phyloP scores from a whole-genome alignment of 2,797 vertebrate genomes.

The Channa striata region DNA sequence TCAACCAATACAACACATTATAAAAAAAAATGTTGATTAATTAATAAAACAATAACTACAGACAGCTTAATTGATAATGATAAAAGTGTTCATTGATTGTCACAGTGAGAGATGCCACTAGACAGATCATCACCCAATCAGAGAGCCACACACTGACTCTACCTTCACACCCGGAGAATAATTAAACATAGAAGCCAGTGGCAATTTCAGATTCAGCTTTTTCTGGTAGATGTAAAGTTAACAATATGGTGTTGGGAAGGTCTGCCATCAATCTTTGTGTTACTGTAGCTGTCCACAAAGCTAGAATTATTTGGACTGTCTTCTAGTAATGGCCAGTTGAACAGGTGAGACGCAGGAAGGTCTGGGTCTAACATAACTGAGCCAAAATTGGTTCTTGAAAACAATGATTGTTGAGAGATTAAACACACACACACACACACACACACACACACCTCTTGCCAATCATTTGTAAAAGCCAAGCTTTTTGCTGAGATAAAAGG shows the following conservation, averaged over 20 bases:
- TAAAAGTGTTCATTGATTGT: no score
- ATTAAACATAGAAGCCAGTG: slow-evolving; percentile 11
- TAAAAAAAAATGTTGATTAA: no score
- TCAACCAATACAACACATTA: no score
- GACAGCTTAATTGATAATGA: no score
- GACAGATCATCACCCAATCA: no score
- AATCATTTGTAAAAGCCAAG: slow-evolving; percentile 25
- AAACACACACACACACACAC: slow-evolving; percentile 33
- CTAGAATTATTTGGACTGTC: slow-evolving; percentile 62
- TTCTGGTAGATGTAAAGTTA: slow-evolving; percentile 12
- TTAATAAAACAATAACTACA: no score
- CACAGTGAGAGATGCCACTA: no score
- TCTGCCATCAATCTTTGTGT: slow-evolving; percentile 55
- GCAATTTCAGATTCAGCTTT: neutral
- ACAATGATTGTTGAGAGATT: slow-evolving; percentile 49
- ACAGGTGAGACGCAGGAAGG: slow-evolving; percentile 71
- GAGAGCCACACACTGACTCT: neutral
- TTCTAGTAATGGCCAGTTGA: slow-evolving; percentile 43
- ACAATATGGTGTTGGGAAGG: slow-evolving; percentile 24
- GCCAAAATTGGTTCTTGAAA: slow-evolving; percentile 46
- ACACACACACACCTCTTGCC: slow-evolving; percentile 20
- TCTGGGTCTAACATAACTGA: slow-evolving; percentile 65
- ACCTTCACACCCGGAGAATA: neutral
- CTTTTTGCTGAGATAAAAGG: slow-evolving; percentile 31
- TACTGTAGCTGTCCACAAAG: slow-evolving; percentile 44